Conservation (phyloP, 2,797 vertebrate genomes). For the Anniella stebbinsi region DNA sequence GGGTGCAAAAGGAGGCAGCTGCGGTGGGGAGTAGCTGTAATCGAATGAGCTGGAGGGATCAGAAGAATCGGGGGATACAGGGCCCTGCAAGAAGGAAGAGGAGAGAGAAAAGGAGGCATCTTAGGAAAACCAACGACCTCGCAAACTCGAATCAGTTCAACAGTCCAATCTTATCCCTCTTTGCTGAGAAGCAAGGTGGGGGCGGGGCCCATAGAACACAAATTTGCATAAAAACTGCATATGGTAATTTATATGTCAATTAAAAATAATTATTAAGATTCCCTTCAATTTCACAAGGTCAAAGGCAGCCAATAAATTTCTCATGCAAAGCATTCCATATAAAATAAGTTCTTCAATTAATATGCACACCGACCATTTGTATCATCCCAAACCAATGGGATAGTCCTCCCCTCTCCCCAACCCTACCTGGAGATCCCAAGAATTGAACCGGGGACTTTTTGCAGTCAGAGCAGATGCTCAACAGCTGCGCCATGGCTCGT, state of each 20-base stretch:
- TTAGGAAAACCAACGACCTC: not conserved
- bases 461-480: too few relatives aligned
- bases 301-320: too few relatives aligned
- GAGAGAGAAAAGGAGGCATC: not conserved
- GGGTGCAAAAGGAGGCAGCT: conserved; percentile 82
- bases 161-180: not conserved
- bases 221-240: too few relatives aligned
- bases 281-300: too few relatives aligned
- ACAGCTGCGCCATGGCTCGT: too few relatives aligned
- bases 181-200: not conserved
- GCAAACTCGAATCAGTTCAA: not conserved
- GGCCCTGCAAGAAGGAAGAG: conserved; percentile 75
- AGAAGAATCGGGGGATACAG: conserved; percentile 82
- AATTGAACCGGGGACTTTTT: not conserved
- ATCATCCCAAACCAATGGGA: too few relatives aligned
- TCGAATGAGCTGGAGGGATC: conserved; percentile 83
- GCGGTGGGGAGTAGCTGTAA: conserved; percentile 86
- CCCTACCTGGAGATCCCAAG: not conserved
- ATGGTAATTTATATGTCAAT: too few relatives aligned
- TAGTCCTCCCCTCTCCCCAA: not conserved
- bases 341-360: too few relatives aligned
- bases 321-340: too few relatives aligned
- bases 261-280: too few relatives aligned
- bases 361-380: too few relatives aligned
- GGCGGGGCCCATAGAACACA: too few relatives aligned